Evolutionary conservation across 2,888 invertebrate genomes (phyloP).

Genomic region (Athalia circularis): DNA sequence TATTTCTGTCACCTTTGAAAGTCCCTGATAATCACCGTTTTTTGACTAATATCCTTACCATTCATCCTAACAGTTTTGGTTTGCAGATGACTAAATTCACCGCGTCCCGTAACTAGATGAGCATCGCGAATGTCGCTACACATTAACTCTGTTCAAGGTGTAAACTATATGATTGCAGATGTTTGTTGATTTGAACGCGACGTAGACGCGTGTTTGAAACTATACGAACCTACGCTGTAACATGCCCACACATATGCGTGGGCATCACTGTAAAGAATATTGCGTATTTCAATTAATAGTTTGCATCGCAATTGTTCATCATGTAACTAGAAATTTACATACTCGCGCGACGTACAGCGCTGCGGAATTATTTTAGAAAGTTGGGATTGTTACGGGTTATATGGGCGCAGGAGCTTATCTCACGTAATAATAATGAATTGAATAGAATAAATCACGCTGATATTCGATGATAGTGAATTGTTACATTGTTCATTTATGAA

Average conservation of each 20-base stretch:
- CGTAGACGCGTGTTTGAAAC: background rate
- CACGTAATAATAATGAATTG: background rate
- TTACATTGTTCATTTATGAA: no score
- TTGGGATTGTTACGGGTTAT: conserved; percentile 5
- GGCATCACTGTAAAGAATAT: conserved; percentile 11
- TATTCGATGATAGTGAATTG: no score
- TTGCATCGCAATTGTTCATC: conserved; percentile 19
- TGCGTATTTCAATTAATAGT: conserved; percentile 27
- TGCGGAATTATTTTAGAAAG: conserved; percentile 29
- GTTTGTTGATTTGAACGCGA: conserved; percentile 12
- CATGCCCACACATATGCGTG: background rate
- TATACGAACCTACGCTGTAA: background rate
- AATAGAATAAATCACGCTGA: background rate
- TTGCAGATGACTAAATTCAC: background rate
- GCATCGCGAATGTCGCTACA: background rate
- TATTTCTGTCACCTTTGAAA: background rate
- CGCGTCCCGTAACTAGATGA: background rate
- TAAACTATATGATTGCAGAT: background rate
- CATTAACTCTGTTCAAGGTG: no score
- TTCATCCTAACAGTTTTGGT: background rate
- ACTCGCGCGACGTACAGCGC: conserved; percentile 2
- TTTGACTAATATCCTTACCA: conserved; percentile 5
- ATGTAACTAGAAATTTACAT: background rate
- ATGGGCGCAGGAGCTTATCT: no score
- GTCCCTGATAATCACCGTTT: background rate